Base-by-base conservation (phyloP, 2,113 vertebrate species). In the Petromus typicus region DNA sequence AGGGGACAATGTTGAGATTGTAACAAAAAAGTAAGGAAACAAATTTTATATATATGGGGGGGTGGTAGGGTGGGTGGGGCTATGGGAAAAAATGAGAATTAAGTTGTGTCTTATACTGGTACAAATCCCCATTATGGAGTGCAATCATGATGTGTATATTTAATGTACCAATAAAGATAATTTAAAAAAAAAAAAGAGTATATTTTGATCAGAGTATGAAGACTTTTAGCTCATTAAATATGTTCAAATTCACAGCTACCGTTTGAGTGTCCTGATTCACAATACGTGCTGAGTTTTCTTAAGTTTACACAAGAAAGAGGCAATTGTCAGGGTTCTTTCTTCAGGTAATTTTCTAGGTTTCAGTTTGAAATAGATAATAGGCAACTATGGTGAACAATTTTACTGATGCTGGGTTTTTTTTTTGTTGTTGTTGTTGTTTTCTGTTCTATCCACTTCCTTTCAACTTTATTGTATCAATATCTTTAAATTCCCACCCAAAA, bases 151-250 rank as follows among this genome's bases (percentile, higher is more conserved):
- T n/a, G n/a, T n/a, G n/a, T n/a, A n/a, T n/a, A n/a, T n/a, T n/a
- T n/a, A n/a, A n/a, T n/a, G n/a, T n/a, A n/a, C n/a, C n/a, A n/a
- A n/a, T n/a, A n/a, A n/a, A n/a, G n/a, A n/a, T n/a, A n/a, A n/a
- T n/a, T n/a, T n/a, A n/a, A n/a, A n/a, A n/a, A n/a, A n/a, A n/a
- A n/a, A n/a, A n/a, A n/a, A n/a, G n/a, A n/a, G n/a, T n/a, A n/a
- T n/a, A n/a, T n/a, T n/a, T n/a, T 8, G 3, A 90, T 86, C 30
- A 95, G 32, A 51, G 64, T 40, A 89, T 57, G 66, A 91, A 95
- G 59, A 92, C 69, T 54, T 92, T 56, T 75, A 95, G 13, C 56
- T 96, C 27, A 25, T 25, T 96, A 97, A 95, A 89, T 93, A 86
- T 64, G 69, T 97, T 97, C 71, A 96, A 81, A 10, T 86, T 84